Evolutionary conservation across 2,888 invertebrate genomes (phyloP).

Genomic region (Aromia moschata): DNA sequence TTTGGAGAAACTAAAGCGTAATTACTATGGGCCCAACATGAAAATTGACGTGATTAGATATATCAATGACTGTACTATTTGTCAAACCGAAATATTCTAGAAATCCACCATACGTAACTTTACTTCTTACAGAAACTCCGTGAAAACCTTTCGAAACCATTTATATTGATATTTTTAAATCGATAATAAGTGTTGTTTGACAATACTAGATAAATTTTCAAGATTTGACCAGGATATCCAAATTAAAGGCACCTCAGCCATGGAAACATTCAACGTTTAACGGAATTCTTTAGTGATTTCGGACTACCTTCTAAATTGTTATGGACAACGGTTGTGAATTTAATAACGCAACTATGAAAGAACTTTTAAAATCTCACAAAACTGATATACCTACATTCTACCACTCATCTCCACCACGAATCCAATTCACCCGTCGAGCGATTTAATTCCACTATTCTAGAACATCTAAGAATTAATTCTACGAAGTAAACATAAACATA

Average conservation of each 20-base stretch:
- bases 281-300: background rate
- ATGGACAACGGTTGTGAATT: background rate
- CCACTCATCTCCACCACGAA: background rate
- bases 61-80: background rate
- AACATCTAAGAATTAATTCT: background rate
- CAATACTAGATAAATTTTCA: background rate
- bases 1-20: background rate
- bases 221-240: background rate
- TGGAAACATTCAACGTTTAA: background rate
- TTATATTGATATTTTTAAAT: background rate
- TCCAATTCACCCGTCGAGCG: background rate
- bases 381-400: background rate
- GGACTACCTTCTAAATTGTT: background rate
- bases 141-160: background rate
- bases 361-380: background rate
- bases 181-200: background rate
- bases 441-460: background rate
- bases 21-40: background rate
- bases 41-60: background rate
- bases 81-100: background rate
- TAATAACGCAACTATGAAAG: background rate
- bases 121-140: background rate
- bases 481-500: background rate
- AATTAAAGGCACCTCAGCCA: background rate
- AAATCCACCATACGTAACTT: background rate